A percentile compares a stretch with the other conserved stretches of the same genome.
Conservation (phyloP, 2,113 vertebrate species). For the Leptodactylus fuscus region DNA sequence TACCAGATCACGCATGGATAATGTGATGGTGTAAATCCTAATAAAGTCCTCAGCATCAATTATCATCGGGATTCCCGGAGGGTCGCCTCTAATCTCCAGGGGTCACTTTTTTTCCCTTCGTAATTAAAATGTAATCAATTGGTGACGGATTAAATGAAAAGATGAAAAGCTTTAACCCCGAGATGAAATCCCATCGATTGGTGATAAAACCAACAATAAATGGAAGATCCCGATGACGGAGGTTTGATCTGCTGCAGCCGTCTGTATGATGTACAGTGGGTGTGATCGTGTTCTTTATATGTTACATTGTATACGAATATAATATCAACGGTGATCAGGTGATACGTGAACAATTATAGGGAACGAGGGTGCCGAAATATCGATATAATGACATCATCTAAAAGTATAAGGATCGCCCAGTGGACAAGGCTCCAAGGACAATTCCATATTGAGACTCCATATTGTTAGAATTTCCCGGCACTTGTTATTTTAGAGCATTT, state of each 20-base stretch:
- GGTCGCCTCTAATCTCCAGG: neutral
- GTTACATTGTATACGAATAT: neutral
- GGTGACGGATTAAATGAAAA: neutral
- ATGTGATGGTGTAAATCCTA: neutral
- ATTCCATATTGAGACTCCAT: too few relatives aligned
- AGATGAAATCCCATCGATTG: constrained; percentile 36
- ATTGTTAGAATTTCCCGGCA: too few relatives aligned
- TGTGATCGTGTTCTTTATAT: neutral
- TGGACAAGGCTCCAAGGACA: too few relatives aligned
- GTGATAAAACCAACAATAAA: neutral
- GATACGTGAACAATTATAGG: too few relatives aligned
- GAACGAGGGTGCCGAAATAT: too few relatives aligned
- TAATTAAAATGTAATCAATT: constrained; percentile 34
- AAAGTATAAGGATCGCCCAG: too few relatives aligned
- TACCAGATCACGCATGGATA: neutral
- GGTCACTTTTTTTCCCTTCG: neutral
- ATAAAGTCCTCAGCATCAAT: neutral
- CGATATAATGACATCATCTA: too few relatives aligned
- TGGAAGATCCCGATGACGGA: neutral
- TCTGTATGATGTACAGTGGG: neutral
- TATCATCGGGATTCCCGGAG: neutral
- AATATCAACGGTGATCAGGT: too few relatives aligned
- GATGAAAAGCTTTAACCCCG: neutral
- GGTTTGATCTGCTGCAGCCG: neutral
- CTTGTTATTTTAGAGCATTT: too few relatives aligned